Conservation (phyloP, 37 sponge, comb jelly and placozoan genomes). For the Aplysina aerophoba region DNA sequence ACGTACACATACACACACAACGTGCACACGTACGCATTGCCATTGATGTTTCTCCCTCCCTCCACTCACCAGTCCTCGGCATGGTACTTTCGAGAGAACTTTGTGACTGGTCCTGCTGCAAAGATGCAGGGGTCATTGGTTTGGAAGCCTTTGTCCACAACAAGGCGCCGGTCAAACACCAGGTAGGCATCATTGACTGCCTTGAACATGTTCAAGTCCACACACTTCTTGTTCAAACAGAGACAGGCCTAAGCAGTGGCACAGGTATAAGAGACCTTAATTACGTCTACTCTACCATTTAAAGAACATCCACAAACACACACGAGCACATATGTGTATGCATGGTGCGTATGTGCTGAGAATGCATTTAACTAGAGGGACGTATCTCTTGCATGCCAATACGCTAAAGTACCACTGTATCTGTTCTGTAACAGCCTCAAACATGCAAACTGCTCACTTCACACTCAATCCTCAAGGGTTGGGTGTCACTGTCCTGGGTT, state of each 20-base stretch:
- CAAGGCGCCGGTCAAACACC: constrained; percentile 92
- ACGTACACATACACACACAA: constrained; percentile 35
- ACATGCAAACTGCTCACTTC: not conserved
- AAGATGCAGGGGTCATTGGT: constrained; percentile 91
- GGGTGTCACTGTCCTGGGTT: not conserved
- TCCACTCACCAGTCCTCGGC: constrained; percentile 71
- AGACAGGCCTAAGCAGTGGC: constrained; percentile 50
- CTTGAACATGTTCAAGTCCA: constrained; percentile 76
- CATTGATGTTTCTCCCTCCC: not conserved
- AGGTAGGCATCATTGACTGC: constrained; percentile 95
- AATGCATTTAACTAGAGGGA: too few relatives aligned
- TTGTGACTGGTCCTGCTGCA: constrained; percentile 95
- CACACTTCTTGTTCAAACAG: constrained; percentile 62
- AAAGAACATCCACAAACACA: too few relatives aligned
- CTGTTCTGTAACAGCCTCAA: too few relatives aligned
- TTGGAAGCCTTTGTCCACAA: constrained; percentile 71
- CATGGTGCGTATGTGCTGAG: too few relatives aligned
- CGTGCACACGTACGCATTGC: constrained; percentile 1
- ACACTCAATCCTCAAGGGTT: not conserved
- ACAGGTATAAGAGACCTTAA: too few relatives aligned
- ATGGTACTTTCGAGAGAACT: constrained; percentile 86
- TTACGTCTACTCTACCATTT: too few relatives aligned
- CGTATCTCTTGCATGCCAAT: too few relatives aligned
- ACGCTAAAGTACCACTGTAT: too few relatives aligned
- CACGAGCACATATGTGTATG: too few relatives aligned